A percentile compares a stretch with the other conserved stretches of the same genome.
Evolutionary conservation across 2,113 vertebrate species (phyloP).

Genomic region (Lontra canadensis): DNA sequence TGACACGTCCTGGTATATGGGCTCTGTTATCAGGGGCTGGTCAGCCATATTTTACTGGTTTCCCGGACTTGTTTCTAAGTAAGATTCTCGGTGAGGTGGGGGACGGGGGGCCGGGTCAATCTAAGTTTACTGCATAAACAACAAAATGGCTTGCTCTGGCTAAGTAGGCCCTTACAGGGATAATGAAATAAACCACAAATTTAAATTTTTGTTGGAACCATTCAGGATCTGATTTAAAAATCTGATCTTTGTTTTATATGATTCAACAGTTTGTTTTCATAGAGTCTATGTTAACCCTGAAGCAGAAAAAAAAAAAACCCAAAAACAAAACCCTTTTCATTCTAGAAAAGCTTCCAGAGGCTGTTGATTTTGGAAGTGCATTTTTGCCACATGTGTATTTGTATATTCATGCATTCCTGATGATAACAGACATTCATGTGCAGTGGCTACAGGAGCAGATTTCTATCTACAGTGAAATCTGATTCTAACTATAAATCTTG

Average conservation of each 20-base stretch:
- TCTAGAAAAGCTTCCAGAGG: not conserved
- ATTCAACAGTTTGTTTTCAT: slow-evolving; percentile 43
- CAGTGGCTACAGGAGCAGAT: not conserved
- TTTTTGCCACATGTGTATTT: not conserved
- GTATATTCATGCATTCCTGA: not conserved
- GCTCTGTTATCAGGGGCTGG: no score
- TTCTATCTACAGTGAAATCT: not conserved
- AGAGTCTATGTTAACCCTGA: not conserved
- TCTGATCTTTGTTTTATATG: slow-evolving; percentile 53
- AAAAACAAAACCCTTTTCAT: not conserved
- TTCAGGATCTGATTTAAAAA: slow-evolving; percentile 31
- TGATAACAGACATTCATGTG: not conserved
- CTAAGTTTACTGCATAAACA: no score
- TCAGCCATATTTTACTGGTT: no score
- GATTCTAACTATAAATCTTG: slow-evolving; percentile 7
- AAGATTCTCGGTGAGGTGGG: no score
- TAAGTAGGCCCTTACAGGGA: no score
- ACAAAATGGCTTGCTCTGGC: no score
- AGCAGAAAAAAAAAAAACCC: not conserved
- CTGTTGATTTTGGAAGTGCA: not conserved
- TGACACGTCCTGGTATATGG: no score
- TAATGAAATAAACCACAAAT: slow-evolving; percentile 52
- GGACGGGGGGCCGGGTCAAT: no score
- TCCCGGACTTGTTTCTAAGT: no score
- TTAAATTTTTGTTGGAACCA: slow-evolving; percentile 49